A percentile compares a stretch with the other conserved stretches of the same genome.
Conservation (phyloP, 2,797 vertebrate genomes). For the Sebastes kiyomatsui region DNA sequence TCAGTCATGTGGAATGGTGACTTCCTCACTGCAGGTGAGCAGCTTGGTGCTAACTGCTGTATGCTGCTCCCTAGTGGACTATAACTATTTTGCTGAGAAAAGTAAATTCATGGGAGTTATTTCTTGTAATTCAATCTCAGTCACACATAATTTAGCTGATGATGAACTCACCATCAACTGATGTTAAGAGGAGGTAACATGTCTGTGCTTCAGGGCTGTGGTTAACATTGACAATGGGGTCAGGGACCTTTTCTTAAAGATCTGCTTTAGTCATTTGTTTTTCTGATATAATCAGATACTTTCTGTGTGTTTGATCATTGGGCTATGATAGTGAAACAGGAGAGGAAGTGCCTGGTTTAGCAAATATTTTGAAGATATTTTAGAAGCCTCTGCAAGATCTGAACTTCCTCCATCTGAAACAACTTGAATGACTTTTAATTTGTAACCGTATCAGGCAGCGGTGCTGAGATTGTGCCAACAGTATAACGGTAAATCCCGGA, state of each 20-base stretch:
- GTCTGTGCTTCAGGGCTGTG: not conserved
- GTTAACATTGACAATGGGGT: not conserved
- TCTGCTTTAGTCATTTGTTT: not conserved
- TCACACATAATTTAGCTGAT: not conserved
- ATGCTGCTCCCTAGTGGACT: not conserved
- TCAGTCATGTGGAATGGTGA: not conserved
- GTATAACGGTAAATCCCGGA: constrained; percentile 47
- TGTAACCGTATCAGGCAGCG: not conserved
- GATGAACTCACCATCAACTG: not conserved
- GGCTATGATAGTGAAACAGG: not conserved
- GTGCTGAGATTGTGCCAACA: constrained; percentile 22
- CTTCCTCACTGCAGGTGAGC: not conserved
- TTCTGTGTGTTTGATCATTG: not conserved
- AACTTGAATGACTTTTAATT: constrained; percentile 15
- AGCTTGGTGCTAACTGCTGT: not conserved
- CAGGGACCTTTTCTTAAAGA: not conserved
- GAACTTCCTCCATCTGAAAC: not conserved
- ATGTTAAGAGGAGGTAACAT: not conserved
- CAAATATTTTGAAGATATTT: not conserved
- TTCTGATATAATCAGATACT: not conserved
- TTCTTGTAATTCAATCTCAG: not conserved
- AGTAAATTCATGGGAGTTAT: not conserved
- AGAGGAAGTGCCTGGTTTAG: not conserved
- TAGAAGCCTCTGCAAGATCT: not conserved
- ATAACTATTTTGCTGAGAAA: not conserved